These are phyloP conservation scores for Eristalis intricaria DNA, from an alignment of 2,888 invertebrate genomes.

Conservation along the genomic window DNA sequence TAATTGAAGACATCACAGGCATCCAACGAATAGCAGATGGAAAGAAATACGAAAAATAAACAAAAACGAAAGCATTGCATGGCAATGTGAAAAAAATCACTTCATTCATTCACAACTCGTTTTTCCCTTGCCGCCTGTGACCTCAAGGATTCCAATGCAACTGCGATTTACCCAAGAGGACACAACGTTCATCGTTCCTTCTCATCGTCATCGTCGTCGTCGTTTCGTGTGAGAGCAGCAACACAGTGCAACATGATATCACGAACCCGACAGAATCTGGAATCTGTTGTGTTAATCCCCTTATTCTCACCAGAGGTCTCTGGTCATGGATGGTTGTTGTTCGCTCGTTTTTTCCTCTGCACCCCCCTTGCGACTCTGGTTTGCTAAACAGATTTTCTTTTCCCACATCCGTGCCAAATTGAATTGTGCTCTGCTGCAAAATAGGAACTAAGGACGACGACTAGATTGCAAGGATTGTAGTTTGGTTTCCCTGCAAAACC, in stretches of 20 bases:
- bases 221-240: not conserved
- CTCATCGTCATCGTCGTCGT: too few species aligned
- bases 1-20: slow-evolving; percentile 13
- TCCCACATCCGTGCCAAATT: slow-evolving; percentile 52
- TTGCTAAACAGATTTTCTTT: slow-evolving; percentile 39
- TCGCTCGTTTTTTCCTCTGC: not conserved
- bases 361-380: not conserved
- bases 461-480: too few species aligned
- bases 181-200: too few species aligned
- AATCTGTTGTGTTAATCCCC: slow-evolving; percentile 20
- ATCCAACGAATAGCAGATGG: not conserved
- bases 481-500: not conserved
- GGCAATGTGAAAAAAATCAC: not conserved
- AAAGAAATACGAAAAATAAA: not conserved
- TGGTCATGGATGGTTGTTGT: slow-evolving; percentile 15
- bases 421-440: slow-evolving; percentile 28
- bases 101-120: not conserved
- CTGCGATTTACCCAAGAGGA: not conserved
- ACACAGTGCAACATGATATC: slow-evolving; percentile 20
- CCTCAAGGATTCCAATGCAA: not conserved
- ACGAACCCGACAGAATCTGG: slow-evolving; percentile 22
- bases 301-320: slow-evolving; percentile 25
- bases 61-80: not conserved
- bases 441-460: not conserved
- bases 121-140: not conserved